Base-by-base conservation (phyloP, 2,797 vertebrate species). In the Serranus cabrilla region DNA sequence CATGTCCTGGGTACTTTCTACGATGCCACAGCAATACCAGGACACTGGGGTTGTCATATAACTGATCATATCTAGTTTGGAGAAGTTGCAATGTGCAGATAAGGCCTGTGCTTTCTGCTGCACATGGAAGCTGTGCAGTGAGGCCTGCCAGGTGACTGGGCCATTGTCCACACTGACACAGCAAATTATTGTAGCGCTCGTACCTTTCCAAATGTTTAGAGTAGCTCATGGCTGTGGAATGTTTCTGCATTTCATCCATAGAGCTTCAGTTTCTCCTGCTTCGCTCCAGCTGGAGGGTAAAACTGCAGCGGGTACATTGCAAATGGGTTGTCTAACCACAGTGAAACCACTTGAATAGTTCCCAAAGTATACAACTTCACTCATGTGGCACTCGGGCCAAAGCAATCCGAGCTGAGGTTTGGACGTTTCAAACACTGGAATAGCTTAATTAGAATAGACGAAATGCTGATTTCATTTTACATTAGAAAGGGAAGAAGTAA, bases 291-390 rank as follows among this genome's bases (percentile, higher is more conserved):
- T 89, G 78, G 78, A 86, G 66, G 70, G 78, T 80, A 67, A 73
- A 80, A 77, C 59, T 46, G 31, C 45, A 21, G 12, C 13, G 68
- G 57, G 34, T 79, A 67, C 16, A 52, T 63, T 73, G 65, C 59
- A 75, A 84, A 84, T 80, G 84, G 65, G 34, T 73, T 71, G 74
- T 83, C 45, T 71, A 73, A 88, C 82, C 88, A 58, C 83, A 72
- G 11, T 8, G 21, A 70, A 85, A 74, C 80, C 87, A 82, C 80
- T 78, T 80, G 60, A 87, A 84, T 52, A 25, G 12, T 13, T 81
- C 72, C 81, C 68, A 86, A 83, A 87, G 80, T 78, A 87, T 43
- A 85, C 84, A 85, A 17, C 62, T 43, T 51, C 61, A 31, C 49
- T 77, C 82, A 78, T 76, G 59, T 80, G 82, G 78, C 70, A 47